A percentile compares a stretch with the other conserved stretches of the same genome.
These are phyloP conservation scores for Lycophotia porphyrea DNA, from an alignment of 2,888 invertebrate species.

Conservation along the genomic window DNA sequence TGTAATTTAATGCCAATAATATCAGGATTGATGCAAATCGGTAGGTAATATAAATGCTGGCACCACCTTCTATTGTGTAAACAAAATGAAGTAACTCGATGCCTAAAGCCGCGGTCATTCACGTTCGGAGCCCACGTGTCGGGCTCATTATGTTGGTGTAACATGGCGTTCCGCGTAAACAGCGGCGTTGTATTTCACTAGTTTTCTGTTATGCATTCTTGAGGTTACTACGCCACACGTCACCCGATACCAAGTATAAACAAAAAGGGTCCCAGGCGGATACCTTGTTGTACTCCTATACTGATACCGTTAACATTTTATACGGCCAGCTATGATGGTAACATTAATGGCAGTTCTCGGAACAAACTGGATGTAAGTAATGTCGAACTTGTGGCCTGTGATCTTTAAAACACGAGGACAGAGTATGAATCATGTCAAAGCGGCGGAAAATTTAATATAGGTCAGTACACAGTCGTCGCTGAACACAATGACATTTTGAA, in stretches of 20 bases:
- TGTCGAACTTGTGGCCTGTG: constrained; percentile 39
- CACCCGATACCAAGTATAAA: constrained; percentile 64
- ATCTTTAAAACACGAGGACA: constrained; percentile 53
- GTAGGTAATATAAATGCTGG: constrained; percentile 53
- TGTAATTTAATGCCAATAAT: constrained; percentile 61
- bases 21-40: constrained; percentile 37
- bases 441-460: constrained; percentile 68
- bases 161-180: constrained; percentile 70
- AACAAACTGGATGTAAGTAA: constrained; percentile 57
- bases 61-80: constrained; percentile 53
- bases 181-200: constrained; percentile 76
- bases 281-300: constrained; percentile 78
- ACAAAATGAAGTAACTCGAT: constrained; percentile 57
- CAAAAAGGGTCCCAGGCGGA: constrained; percentile 77
- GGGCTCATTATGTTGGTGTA: constrained; percentile 61
- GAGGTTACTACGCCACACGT: constrained; percentile 58
- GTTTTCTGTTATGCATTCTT: constrained; percentile 70
- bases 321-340: constrained; percentile 55
- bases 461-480: constrained; percentile 58
- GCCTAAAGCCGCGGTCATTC: constrained; percentile 63
- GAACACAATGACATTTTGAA: constrained; percentile 53
- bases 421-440: constrained; percentile 64
- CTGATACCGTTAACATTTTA: constrained; percentile 66
- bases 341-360: constrained; percentile 59
- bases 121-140: constrained; percentile 73